Conservation (phyloP, 2,797 vertebrate genomes). For the Poeciliopsis turneri region DNA sequence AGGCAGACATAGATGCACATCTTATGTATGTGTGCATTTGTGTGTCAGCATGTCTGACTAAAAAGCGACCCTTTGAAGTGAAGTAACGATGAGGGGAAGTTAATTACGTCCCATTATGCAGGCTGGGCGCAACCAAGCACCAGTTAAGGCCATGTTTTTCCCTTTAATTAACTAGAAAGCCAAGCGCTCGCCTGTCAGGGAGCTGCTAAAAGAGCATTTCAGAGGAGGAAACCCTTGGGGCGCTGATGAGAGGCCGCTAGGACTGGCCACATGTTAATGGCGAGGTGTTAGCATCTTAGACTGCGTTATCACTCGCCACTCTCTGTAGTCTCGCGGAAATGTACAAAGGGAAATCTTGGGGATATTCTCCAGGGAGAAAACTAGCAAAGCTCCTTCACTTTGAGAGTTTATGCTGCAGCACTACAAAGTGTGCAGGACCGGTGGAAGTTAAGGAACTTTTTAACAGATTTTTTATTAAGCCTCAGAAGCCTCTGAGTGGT, state of each 20-base stretch:
- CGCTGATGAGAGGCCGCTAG: slow-evolving; percentile 78
- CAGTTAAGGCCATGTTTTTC: slow-evolving; percentile 91
- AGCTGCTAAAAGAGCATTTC: slow-evolving; percentile 84
- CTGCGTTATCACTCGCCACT: slow-evolving; percentile 69
- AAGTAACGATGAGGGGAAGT: slow-evolving; percentile 96
- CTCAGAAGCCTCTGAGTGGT: slow-evolving; percentile 50
- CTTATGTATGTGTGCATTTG: slow-evolving; percentile 37
- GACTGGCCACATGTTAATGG: slow-evolving; percentile 81
- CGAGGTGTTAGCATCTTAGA: slow-evolving; percentile 79
- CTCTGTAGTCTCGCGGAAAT: slow-evolving; percentile 62
- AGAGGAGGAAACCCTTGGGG: slow-evolving; percentile 76
- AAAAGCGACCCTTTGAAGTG: slow-evolving; percentile 85
- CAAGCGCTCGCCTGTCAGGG: slow-evolving; percentile 89
- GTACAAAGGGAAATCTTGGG: slow-evolving; percentile 66
- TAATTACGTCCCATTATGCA: slow-evolving; percentile 94
- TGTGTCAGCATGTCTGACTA: slow-evolving; percentile 70
- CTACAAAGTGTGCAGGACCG: slow-evolving; percentile 65
- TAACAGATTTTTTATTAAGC: slow-evolving; percentile 35
- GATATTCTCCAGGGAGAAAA: slow-evolving; percentile 68
- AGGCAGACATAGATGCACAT: slow-evolving; percentile 67
- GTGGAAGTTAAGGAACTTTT: slow-evolving; percentile 68
- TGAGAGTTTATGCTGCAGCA: slow-evolving; percentile 62
- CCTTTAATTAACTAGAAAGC: slow-evolving; percentile 98
- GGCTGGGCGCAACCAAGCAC: slow-evolving; percentile 89
- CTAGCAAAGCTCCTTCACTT: slow-evolving; percentile 65